Evolutionary conservation across 2,888 invertebrate genomes (phyloP).

Genomic region (Cerastis leucographa): DNA sequence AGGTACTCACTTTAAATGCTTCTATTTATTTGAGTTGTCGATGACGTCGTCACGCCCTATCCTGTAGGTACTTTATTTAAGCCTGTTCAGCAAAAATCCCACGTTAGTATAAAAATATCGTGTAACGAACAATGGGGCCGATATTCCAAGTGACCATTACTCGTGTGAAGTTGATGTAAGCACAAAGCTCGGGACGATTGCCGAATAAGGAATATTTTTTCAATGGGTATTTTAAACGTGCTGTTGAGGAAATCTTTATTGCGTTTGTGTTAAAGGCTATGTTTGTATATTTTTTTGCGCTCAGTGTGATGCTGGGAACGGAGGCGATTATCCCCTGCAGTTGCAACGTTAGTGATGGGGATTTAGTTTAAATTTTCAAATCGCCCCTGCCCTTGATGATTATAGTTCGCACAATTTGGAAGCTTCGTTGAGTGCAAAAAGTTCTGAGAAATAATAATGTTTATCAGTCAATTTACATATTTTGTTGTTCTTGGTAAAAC

Average conservation of each 20-base stretch:
- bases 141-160: slow-evolving; percentile 79
- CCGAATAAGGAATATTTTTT: slow-evolving; percentile 68
- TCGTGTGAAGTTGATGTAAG: slow-evolving; percentile 75
- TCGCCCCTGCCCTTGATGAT: slow-evolving; percentile 74
- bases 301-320: slow-evolving; percentile 36
- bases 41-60: slow-evolving; percentile 61
- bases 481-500: slow-evolving; percentile 13
- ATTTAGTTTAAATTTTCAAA: slow-evolving; percentile 85
- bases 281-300: slow-evolving; percentile 22
- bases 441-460: slow-evolving; percentile 46
- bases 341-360: slow-evolving; percentile 76
- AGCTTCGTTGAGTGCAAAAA: slow-evolving; percentile 71
- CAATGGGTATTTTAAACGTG: slow-evolving; percentile 44
- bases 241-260: slow-evolving; percentile 44
- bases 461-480: slow-evolving; percentile 41
- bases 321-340: slow-evolving; percentile 76
- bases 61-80: slow-evolving; percentile 63
- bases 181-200: slow-evolving; percentile 73
- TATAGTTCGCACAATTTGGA: slow-evolving; percentile 75
- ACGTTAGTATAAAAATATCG: slow-evolving; percentile 69
- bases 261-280: slow-evolving; percentile 45
- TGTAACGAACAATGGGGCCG: slow-evolving; percentile 76
- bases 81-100: slow-evolving; percentile 64
- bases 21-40: slow-evolving; percentile 14
- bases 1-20: slow-evolving; percentile 20